Conservation (phyloP, 1,140 invertebrate species). For the Eriocheir sinensis region DNA sequence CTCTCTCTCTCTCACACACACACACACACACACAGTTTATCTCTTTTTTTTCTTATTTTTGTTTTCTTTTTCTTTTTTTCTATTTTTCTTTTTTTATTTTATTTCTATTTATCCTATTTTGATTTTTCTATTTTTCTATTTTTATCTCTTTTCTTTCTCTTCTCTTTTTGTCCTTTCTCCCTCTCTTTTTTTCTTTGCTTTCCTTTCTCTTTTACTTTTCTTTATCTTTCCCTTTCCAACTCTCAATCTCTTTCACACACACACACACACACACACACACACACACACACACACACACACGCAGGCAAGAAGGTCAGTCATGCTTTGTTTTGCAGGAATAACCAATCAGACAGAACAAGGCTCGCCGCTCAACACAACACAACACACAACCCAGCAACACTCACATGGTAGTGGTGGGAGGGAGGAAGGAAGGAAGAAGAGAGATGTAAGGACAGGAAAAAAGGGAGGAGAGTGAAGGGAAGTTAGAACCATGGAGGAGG, state of each 20-base stretch:
- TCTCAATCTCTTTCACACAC: background rate
- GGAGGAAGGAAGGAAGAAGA: background rate
- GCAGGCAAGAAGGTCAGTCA: background rate
- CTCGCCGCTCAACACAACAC: too few species aligned
- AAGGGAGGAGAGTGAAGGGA: background rate
- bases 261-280: conserved; percentile 22
- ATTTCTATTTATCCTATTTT: background rate
- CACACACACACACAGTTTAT: background rate
- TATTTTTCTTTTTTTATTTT: background rate
- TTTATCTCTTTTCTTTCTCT: too few species aligned
- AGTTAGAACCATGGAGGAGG: background rate
- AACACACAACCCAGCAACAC: too few species aligned
- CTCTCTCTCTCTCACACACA: background rate
- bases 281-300: conserved; percentile 22
- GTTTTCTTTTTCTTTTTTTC: background rate
- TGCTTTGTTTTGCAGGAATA: background rate
- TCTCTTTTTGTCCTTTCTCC: background rate
- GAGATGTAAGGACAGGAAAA: background rate
- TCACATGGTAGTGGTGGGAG: too few species aligned
- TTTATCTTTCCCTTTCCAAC: background rate
- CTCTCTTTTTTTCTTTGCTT: background rate
- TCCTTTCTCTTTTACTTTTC: background rate
- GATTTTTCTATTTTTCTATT: background rate
- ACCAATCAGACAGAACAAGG: conserved; percentile 5
- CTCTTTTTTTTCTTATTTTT: too few species aligned